Evolutionary conservation across 2,797 vertebrate species (phyloP).

Genomic region (Cryptoblepharus egeriae): DNA sequence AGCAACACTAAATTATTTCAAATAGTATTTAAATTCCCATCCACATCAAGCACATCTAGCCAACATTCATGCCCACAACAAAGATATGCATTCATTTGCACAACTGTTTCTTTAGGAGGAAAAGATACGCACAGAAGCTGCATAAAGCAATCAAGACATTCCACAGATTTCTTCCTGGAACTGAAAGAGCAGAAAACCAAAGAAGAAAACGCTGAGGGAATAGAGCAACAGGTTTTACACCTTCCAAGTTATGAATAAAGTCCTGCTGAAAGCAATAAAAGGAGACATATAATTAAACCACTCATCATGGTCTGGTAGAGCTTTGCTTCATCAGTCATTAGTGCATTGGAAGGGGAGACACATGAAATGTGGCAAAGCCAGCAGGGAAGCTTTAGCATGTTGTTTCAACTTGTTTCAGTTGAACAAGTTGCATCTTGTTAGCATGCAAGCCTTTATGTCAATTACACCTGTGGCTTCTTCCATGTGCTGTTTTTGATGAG

Average conservation of each 20-base stretch:
- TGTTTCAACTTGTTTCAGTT: no score
- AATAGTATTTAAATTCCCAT: not conserved
- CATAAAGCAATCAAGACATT: not conserved
- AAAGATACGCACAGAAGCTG: not conserved
- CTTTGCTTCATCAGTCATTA: no score
- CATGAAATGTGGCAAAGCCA: no score
- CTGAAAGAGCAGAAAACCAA: not conserved
- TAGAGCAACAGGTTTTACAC: not conserved
- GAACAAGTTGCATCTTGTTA: no score
- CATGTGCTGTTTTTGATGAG: no score
- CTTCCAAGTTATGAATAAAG: not conserved
- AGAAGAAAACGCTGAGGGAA: not conserved
- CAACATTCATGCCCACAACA: not conserved
- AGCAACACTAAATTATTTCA: not conserved
- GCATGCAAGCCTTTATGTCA: no score
- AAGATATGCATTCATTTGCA: not conserved
- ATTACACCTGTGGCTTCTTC: no score
- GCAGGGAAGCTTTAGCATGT: no score
- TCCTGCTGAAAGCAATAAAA: not conserved
- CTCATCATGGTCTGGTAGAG: no score
- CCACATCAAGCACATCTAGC: not conserved
- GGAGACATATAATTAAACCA: not conserved
- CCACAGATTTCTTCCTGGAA: not conserved
- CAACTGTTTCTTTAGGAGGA: not conserved
- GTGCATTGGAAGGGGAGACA: no score